Percentiles rank a stretch among this genome's conserved stretches.
phyloP scores from a whole-genome alignment of 1,140 invertebrate genomes.

The Rhopalosiphum padi region DNA sequence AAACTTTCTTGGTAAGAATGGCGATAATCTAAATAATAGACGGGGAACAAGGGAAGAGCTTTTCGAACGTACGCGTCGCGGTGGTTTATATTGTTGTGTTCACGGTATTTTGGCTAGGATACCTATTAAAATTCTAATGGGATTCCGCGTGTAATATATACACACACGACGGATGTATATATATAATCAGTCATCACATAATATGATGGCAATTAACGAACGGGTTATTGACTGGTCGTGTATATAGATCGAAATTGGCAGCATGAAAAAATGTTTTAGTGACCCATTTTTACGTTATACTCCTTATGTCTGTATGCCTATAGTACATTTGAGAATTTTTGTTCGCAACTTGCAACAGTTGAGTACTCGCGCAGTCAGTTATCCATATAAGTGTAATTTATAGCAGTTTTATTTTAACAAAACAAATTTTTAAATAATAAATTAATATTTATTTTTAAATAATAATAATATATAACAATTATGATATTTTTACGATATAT shows the following conservation, averaged over 20 bases:
- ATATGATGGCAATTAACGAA: neutral
- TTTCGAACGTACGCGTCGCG: neutral
- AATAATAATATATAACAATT: too few species aligned
- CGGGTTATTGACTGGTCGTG: neutral
- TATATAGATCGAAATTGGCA: slow-evolving; percentile 16
- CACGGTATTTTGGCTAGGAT: slow-evolving; percentile 47
- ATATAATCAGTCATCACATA: neutral
- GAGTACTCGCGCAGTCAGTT: neutral
- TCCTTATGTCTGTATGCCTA: neutral
- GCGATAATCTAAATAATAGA: slow-evolving; percentile 22
- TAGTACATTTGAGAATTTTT: neutral
- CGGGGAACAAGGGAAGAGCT: neutral
- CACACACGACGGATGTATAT: neutral
- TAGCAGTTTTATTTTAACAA: neutral
- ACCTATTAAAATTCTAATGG: slow-evolving; percentile 53
- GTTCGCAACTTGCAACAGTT: too few species aligned
- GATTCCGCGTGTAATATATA: slow-evolving; percentile 20
- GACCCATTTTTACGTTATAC: neutral
- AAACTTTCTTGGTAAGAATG: neutral
- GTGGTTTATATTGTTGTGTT: neutral
- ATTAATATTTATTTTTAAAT: neutral
- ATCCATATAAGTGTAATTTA: neutral
- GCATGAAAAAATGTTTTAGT: neutral
- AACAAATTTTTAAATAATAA: neutral
- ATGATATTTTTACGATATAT: too few species aligned